These are phyloP conservation scores for Atta colombica DNA, from an alignment of 1,140 invertebrate genomes.

Conservation along the genomic window DNA sequence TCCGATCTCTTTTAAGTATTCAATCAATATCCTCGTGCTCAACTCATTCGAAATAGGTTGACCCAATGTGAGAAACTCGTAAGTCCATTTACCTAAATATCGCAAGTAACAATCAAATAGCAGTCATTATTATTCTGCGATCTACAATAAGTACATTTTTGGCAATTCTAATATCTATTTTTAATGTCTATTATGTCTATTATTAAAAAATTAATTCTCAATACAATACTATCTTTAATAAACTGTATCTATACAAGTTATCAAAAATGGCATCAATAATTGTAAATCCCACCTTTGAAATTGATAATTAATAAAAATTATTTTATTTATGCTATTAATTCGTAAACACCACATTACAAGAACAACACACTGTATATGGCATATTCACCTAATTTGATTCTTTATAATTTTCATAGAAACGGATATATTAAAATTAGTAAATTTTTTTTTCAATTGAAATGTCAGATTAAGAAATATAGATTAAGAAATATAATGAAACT, in stretches of 20 bases:
- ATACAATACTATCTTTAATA: background rate
- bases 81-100: conserved; percentile 84
- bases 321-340: background rate
- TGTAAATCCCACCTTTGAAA: background rate
- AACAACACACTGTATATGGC: no score
- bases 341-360: no score
- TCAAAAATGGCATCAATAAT: background rate
- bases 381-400: no score
- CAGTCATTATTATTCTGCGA: background rate
- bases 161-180: background rate
- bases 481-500: no score
- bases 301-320: background rate
- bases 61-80: conserved; percentile 86
- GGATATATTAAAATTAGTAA: no score
- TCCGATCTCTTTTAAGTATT: conserved; percentile 87
- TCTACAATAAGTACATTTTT: background rate
- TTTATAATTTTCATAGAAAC: no score
- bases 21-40: conserved; percentile 87
- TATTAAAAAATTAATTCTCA: conserved; percentile 7
- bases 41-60: conserved; percentile 87
- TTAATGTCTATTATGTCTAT: background rate
- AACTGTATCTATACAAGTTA: background rate
- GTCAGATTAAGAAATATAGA: no score
- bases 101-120: background rate
- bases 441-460: no score